Base-by-base conservation (phyloP, 1,140 invertebrate species). In the Thereuonema tuberculata region DNA sequence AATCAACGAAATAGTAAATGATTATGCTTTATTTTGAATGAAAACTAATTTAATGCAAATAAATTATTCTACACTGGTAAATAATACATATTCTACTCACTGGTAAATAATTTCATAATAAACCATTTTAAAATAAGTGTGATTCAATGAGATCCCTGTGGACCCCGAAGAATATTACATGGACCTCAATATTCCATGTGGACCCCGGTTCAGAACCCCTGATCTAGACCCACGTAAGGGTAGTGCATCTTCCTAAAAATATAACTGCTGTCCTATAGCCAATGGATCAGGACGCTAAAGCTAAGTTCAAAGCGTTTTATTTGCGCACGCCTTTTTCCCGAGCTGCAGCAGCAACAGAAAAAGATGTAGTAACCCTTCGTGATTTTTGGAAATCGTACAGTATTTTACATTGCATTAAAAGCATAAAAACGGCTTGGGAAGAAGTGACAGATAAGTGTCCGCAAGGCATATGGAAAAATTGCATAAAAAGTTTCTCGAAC, bases 241-340 rank as follows among this genome's bases (percentile, higher is more conserved):
- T 64, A 2, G 50, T 47, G 15, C 60, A 56, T 55, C 62, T 21
- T 43, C 63, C 20, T 1, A 62, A 52, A 29, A 60, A 50, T 25
- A 59, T 56, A 0, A 31, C 61, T 17, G 21, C 50, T 12, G 28
- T 64, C 15, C 63, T 62, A 54, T 58, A 37, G 31, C 31, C 63
- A 12, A 54, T 64, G 26, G 63, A 62, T 23, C 58, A 62, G 26
- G 63, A 58, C n/a, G 31, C 62, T 15, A 57, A 48, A 17, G 54
- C 61, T 25, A 46, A 21, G 1, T 62, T 60, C 53, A 64, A 62
- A 46, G 54, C 58, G 24, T 58, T 48, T 56, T 64, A 64, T 43
- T 29, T 62, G 24, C 27, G 37, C 58, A 27, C 47, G 23, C 24
- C 20, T 58, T 58, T 58, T 58, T 24, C 31, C n/a, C 12, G 15